Base-by-base conservation (phyloP, 2,113 vertebrate genomes). In the Thunnus thynnus region DNA sequence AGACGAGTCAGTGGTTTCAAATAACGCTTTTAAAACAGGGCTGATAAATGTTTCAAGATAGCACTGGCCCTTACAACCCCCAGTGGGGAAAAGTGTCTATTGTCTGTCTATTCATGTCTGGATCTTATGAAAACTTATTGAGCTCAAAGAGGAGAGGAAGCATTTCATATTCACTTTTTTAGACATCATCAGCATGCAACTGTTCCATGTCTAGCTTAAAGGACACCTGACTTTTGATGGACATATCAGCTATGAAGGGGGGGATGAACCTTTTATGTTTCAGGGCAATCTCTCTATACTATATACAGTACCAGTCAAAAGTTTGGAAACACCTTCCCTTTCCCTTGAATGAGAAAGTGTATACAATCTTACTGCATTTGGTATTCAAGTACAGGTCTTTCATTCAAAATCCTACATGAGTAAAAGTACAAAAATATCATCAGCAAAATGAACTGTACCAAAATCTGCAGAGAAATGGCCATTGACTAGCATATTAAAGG, bases 31-130 rank as follows among this genome's bases (percentile, higher is more conserved):
- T 72, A 73, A 86, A 88, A 82, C 82, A 71, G 66, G 72, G 44
- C 25, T 87, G 81, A 85, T 85, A 78, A 89, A 86, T 84, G 84
- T 88, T 91, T 88, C 50, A 89, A 57, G 71, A 76, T 55, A 69
- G 60, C 61, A 46, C 11, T 20, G 55, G 55, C 32, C 83, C 66
- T 83, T 87, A 89, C 74, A 84, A 82, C 52, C 48, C 77, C 52
- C 66, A 51, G 1, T 50, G 79, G 82, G 67, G 75, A 48, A 46
- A 65, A 56, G 58, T 54, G 54, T 63, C 52, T 36, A 73, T 82
- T 58, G 75, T 78, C 48, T 64, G 52, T 69, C 67, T 52, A 48
- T 70, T 74, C 61, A 66, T 82, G 76, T 81, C 55, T 17, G 0
- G 51, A 74, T 80, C 36, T 85, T 32, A 36, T 73, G 27, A 57